Base-by-base conservation (phyloP, 2,888 invertebrate species). In the Autographa pulchrina region DNA sequence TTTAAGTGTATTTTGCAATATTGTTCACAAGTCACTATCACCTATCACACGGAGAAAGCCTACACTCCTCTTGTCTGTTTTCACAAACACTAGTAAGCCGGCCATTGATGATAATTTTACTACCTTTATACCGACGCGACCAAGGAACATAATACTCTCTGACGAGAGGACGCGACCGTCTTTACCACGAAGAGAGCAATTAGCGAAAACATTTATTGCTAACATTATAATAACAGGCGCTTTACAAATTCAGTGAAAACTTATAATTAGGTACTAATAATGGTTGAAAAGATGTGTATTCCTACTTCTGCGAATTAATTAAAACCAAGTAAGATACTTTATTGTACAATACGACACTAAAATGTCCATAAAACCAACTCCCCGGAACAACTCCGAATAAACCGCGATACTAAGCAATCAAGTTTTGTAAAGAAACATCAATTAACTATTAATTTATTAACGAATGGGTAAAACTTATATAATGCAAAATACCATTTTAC, bases 401-500 rank as follows among this genome's bases (percentile, higher is more conserved):
- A 74, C 68, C 52, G 58, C 18, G 14, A 66, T 75, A 71, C 74
- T 64, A n/a, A 70, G 18, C 81, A 68, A 48, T 73, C 68, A 67
- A 77, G 62, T 56, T 62, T 13, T 2, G 31, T 43, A 62, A 65
- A 52, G 20, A 63, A 62, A 58, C 43, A 77, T 58, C 78, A 66
- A 58, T 65, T 81, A 66, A 70, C 31, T 75, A 80, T 48, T 25
- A 61, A 64, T 71, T 48, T 66, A 80, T 43, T 70, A 64, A 14
- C 38, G 56, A 48, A 35, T 68, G 35, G 20, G 18, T 52, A 70
- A 64, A 60, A 72, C 65, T 83, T 78, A 75, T 60, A 60, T 81
- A 71, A 82, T 69, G 72, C 74, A 71, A 65, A 68, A 78, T 71
- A 75, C 70, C 62, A 68, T 78, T 68, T 74, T 74, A 80, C 70